Base-by-base conservation (phyloP, 2,888 invertebrate species). In the Nymphalis polychloros region DNA sequence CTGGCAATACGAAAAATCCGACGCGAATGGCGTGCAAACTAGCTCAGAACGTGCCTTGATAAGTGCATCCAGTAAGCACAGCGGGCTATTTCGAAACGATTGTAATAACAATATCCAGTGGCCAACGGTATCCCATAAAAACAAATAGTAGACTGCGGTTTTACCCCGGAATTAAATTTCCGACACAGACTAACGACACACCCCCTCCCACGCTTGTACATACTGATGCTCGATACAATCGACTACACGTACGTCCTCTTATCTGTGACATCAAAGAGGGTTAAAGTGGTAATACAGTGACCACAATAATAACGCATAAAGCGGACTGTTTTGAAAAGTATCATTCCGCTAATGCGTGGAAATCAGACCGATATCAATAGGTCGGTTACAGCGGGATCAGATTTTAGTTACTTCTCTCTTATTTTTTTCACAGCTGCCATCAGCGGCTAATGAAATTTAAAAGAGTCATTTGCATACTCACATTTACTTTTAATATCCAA, bases 51-150 rank as follows among this genome's bases (percentile, higher is more conserved):
- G 67, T 68, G 71, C 64, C 70, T 72, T 74, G 76, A 80, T 83
- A 83, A 83, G 82, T 82, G 83, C 82, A 83, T 79, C 73, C 78
- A 77, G 79, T 78, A 79, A 77, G 79, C 77, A 78, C 73, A 74
- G 69, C 72, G 69, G 76, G 79, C 82, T 77, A 83, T 87, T 79
- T 74, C 73, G 74, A 74, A 82, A 81, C 83, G 79, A 81, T 84
- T 81, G 84, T 81, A 85, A 88, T 88, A 88, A 88, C 88, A 81
- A 79, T 87, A 79, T 82, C 81, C 79, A 79, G 77, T 78, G 78
- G 78, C 79, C 82, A 84, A 85, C 81, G 78, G 78, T 73, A 74
- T 27, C 78, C 83, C 88, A 81, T 89, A 88, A 89, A 89, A 89
- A 87, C 84, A 79, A 87, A 88, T 87, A 81, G 86, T 85, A 74